Conservation (phyloP, 2,797 vertebrate genomes). For the Squalus acanthias region DNA sequence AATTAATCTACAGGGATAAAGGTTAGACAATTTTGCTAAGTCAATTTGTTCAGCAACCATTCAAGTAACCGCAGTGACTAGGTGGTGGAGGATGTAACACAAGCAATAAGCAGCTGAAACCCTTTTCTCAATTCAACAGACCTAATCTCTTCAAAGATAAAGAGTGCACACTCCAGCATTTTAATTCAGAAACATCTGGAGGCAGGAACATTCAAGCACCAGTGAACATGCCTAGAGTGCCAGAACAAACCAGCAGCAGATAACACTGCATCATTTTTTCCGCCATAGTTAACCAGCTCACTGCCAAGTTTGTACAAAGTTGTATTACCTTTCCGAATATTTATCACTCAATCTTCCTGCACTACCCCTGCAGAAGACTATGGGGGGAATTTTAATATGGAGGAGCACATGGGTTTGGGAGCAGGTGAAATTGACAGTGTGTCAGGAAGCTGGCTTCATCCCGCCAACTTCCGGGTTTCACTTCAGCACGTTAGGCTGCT, state of each 20-base stretch:
- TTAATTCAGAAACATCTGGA: slow-evolving; percentile 28
- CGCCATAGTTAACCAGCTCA: background rate
- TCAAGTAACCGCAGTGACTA: background rate
- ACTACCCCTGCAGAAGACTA: background rate
- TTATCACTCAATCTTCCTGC: background rate
- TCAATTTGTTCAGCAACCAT: background rate
- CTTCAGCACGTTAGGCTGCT: too few relatives aligned
- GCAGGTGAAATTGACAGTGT: too few relatives aligned
- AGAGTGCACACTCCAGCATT: background rate
- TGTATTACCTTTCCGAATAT: background rate
- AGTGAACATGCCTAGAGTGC: background rate
- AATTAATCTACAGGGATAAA: background rate
- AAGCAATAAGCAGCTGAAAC: background rate
- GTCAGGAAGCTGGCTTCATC: too few relatives aligned
- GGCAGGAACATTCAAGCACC: background rate
- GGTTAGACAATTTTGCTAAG: slow-evolving; percentile 1
- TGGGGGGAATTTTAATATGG: background rate
- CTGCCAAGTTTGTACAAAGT: background rate
- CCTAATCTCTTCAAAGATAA: background rate
- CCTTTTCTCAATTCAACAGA: slow-evolving; percentile 13
- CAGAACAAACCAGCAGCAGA: background rate
- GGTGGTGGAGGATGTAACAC: background rate
- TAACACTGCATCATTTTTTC: background rate
- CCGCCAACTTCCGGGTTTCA: too few relatives aligned
- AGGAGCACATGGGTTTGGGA: too few relatives aligned